Percentiles rank a stretch among this genome's conserved stretches.
Evolutionary conservation across 1,140 invertebrate genomes (phyloP).

Genomic region (Paraescarpia echinospica): DNA sequence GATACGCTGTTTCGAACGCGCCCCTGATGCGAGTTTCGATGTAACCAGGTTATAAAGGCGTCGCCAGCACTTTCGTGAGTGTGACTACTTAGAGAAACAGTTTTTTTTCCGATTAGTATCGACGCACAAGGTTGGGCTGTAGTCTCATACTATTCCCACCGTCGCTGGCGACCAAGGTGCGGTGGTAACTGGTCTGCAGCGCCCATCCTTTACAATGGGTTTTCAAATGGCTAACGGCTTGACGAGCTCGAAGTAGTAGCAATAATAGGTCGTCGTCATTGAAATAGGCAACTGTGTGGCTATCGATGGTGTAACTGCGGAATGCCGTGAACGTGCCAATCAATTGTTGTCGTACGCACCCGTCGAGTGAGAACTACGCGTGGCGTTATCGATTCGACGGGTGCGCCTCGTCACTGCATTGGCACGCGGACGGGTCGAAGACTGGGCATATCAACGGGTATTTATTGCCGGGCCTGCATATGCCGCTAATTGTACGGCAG

Average conservation of each 20-base stretch:
- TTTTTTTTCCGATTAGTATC: background rate
- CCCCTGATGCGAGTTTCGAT: background rate
- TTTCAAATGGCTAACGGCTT: background rate
- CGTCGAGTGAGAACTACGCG: too few relatives aligned
- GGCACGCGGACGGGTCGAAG: background rate
- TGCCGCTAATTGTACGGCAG: background rate
- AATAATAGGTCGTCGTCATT: background rate
- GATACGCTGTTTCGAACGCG: background rate
- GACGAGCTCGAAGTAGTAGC: background rate
- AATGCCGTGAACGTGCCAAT: background rate
- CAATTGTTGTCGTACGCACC: background rate
- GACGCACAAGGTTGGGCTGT: background rate
- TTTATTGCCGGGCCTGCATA: background rate
- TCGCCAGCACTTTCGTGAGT: background rate
- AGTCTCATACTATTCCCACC: background rate
- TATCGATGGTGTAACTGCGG: background rate
- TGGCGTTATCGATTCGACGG: background rate
- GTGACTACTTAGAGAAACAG: background rate
- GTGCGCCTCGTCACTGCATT: background rate
- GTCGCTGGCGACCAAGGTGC: background rate
- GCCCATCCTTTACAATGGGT: constrained; percentile 3
- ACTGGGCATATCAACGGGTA: background rate
- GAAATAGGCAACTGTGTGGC: background rate
- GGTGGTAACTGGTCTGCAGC: background rate
- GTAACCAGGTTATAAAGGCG: background rate